Evolutionary conservation across 2,888 invertebrate genomes (phyloP).

Genomic region (Conchocele bisecta): DNA sequence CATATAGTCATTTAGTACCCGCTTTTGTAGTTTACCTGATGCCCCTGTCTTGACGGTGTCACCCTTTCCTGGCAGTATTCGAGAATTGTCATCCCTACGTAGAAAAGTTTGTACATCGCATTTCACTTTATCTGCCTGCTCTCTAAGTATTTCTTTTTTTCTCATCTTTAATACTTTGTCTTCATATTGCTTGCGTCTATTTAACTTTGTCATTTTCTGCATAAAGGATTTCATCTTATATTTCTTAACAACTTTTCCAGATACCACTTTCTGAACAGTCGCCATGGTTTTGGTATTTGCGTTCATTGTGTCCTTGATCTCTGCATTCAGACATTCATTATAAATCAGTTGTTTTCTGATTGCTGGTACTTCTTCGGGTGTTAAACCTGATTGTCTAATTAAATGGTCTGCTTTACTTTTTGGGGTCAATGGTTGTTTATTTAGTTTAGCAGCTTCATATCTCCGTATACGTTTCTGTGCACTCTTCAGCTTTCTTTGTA

Average conservation of each 20-base stretch:
- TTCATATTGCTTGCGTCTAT: neutral
- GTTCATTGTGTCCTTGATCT: neutral
- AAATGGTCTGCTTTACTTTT: neutral
- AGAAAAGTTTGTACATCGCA: constrained; percentile 13
- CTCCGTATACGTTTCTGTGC: neutral
- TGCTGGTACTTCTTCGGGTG: neutral
- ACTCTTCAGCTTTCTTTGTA: neutral
- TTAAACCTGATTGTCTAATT: neutral
- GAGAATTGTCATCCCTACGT: constrained; percentile 43
- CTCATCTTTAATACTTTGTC: no score
- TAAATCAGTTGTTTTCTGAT: constrained; percentile 1
- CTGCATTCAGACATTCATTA: neutral
- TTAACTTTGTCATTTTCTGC: neutral
- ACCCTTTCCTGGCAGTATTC: constrained; percentile 33
- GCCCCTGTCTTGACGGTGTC: constrained; percentile 39
- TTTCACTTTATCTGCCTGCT: neutral
- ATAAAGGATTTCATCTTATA: neutral
- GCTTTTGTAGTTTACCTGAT: constrained; percentile 29
- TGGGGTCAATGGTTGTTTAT: neutral
- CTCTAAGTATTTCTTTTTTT: neutral
- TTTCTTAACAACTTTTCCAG: neutral
- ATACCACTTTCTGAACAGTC: neutral
- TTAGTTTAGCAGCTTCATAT: no score
- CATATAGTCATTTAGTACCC: constrained; percentile 45
- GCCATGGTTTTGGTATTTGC: neutral